These are phyloP conservation scores for Leucoraja erinaceus DNA, from an alignment of 2,113 vertebrate species.

Conservation along the genomic window DNA sequence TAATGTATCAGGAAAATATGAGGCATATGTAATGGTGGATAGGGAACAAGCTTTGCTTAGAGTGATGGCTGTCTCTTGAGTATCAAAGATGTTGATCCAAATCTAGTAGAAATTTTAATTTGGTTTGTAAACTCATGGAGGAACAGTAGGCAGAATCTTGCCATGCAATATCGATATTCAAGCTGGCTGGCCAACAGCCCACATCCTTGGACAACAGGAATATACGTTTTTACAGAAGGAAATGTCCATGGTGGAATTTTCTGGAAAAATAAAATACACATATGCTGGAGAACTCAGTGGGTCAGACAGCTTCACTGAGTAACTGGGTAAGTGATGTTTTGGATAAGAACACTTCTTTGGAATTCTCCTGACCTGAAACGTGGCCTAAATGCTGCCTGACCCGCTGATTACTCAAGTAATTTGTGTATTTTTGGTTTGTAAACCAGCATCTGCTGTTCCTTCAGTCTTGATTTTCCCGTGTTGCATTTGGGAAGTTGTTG, in stretches of 20 bases:
- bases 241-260: not conserved
- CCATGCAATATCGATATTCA: not conserved
- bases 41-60: not conserved
- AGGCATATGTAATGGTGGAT: not conserved
- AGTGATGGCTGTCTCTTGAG: not conserved
- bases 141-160: not conserved
- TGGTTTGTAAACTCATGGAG: not conserved
- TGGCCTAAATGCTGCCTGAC: too few relatives aligned
- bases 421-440: too few relatives aligned
- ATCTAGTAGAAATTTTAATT: not conserved
- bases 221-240: not conserved
- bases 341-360: too few relatives aligned
- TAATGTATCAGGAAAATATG: not conserved
- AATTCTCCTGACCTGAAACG: too few relatives aligned
- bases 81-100: not conserved
- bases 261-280: too few relatives aligned
- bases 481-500: not conserved
- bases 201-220: not conserved
- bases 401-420: too few relatives aligned
- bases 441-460: too few relatives aligned
- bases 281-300: too few relatives aligned
- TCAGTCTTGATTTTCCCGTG: not conserved
- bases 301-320: too few relatives aligned
- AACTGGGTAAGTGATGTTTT: too few relatives aligned
- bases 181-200: not conserved